Conservation (phyloP, 2,888 invertebrate genomes). For the Microplitis deprimator region DNA sequence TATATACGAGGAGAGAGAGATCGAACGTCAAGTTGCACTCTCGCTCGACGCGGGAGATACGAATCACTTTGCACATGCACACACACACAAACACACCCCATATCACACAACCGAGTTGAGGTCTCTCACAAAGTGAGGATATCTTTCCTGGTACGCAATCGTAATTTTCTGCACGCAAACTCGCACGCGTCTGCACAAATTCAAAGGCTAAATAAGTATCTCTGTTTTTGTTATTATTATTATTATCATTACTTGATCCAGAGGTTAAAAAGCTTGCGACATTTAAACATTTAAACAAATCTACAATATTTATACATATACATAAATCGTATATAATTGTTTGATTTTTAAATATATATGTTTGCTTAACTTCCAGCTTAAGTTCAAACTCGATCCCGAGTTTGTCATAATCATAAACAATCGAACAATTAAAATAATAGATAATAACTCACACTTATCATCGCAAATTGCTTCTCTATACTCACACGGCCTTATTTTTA, state of each 20-base stretch:
- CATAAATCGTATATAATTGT: background rate
- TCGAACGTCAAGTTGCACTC: slow-evolving; percentile 50
- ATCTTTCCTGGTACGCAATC: slow-evolving; percentile 28
- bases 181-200: slow-evolving; percentile 35
- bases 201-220: slow-evolving; percentile 12
- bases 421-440: slow-evolving; percentile 27
- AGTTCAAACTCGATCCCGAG: background rate
- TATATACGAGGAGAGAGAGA: slow-evolving; percentile 28
- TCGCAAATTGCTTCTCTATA: slow-evolving; percentile 20
- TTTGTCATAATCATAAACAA: slow-evolving; percentile 10
- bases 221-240: background rate
- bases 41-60: slow-evolving; percentile 52
- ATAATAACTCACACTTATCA: slow-evolving; percentile 26
- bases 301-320: background rate
- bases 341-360: background rate
- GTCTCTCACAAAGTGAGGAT: slow-evolving; percentile 34
- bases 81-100: slow-evolving; percentile 1
- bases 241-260: background rate
- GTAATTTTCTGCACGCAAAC: slow-evolving; percentile 43
- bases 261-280: background rate
- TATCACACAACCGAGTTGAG: background rate
- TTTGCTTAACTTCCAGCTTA: background rate
- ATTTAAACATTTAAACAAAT: background rate
- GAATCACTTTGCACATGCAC: slow-evolving; percentile 46
- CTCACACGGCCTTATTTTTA: slow-evolving; percentile 48